These are phyloP conservation scores for Megathymus violae DNA, from an alignment of 1,140 invertebrate genomes.

Conservation along the genomic window DNA sequence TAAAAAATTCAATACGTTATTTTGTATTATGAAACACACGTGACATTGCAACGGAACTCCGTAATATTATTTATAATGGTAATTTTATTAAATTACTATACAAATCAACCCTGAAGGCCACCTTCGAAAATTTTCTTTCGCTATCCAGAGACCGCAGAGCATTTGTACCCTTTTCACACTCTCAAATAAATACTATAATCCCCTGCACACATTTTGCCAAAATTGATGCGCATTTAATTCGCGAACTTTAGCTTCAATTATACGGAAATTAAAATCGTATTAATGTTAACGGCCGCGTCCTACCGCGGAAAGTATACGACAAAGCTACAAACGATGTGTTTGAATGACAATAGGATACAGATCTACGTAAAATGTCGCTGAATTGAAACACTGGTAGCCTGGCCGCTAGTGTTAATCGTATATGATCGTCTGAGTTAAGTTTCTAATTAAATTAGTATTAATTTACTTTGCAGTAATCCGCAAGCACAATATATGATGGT, in stretches of 20 bases:
- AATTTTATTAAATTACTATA: constrained; percentile 29
- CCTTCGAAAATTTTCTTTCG: constrained; percentile 15
- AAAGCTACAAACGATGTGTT: too few relatives aligned
- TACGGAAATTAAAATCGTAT: constrained; percentile 29
- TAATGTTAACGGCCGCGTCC: constrained; percentile 3
- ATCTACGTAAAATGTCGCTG: too few relatives aligned
- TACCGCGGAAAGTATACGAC: not conserved
- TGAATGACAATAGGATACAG: too few relatives aligned
- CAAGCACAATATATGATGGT: too few relatives aligned
- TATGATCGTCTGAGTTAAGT: too few relatives aligned
- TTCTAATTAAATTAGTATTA: too few relatives aligned
- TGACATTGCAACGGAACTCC: not conserved
- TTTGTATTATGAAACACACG: not conserved
- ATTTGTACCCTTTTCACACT: not conserved
- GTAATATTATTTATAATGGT: constrained; percentile 27
- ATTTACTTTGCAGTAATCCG: too few relatives aligned
- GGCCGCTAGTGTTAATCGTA: too few relatives aligned
- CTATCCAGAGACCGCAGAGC: not conserved
- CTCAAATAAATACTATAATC: constrained; percentile 8
- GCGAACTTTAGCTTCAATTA: constrained; percentile 29
- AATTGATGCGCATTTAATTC: constrained; percentile 31
- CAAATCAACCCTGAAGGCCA: constrained; percentile 21
- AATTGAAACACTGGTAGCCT: too few relatives aligned
- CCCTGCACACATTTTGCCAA: not conserved
- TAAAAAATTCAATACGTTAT: not conserved